phyloP scores from a whole-genome alignment of 1,140 invertebrate species.

The Pteromalus puparum region DNA sequence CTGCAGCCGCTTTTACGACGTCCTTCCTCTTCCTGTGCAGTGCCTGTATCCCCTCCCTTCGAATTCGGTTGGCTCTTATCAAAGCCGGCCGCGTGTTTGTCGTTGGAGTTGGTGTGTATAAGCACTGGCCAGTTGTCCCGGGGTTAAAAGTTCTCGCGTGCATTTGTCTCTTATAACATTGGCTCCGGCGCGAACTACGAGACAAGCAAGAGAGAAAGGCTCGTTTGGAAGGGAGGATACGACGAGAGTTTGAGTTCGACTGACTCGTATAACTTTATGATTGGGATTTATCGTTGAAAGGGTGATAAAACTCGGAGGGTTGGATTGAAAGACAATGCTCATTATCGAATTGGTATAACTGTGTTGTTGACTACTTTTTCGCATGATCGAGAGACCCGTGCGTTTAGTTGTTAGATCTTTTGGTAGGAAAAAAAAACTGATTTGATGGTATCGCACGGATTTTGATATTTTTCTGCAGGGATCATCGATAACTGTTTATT shows the following conservation, averaged over 20 bases:
- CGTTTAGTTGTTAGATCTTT: no score
- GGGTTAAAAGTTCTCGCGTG: conserved; percentile 5
- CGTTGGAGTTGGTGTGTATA: neutral
- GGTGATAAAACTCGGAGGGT: neutral
- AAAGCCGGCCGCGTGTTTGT: neutral
- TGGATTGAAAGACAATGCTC: neutral
- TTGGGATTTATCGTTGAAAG: neutral
- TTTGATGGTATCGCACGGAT: no score
- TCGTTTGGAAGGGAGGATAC: neutral
- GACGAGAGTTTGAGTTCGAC: neutral
- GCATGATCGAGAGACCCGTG: no score
- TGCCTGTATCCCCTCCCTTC: neutral
- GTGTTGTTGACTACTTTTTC: neutral
- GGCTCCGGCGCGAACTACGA: neutral
- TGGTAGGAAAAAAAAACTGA: no score
- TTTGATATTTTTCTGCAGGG: no score
- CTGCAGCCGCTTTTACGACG: conserved; percentile 42
- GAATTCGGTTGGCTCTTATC: conserved; percentile 1
- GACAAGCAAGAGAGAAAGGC: neutral
- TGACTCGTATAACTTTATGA: neutral
- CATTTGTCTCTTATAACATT: conserved; percentile 9
- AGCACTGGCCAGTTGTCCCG: neutral
- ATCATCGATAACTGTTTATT: no score
- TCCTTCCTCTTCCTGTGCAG: conserved; percentile 24
- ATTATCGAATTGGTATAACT: neutral